Conservation (phyloP, 2,888 invertebrate species). For the Perizoma affinitatum region DNA sequence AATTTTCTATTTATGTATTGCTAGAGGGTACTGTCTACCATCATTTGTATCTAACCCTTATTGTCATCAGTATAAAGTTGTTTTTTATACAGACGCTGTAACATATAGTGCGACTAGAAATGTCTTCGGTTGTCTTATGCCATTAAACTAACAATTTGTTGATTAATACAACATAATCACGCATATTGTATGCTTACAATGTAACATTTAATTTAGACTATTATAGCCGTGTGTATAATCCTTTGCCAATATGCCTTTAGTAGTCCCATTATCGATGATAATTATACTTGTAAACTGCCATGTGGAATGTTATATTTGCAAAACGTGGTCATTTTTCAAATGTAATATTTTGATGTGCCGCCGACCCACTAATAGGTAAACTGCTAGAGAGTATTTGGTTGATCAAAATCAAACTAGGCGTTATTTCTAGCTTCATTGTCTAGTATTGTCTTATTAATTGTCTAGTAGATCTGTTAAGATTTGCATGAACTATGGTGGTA, state of each 20-base stretch:
- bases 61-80: neutral
- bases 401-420: too few species aligned
- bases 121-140: neutral
- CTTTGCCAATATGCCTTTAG: too few species aligned
- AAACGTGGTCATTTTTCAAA: too few species aligned
- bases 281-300: too few species aligned
- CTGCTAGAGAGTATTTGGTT: too few species aligned
- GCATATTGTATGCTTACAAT: slow-evolving; percentile 4
- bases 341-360: too few species aligned
- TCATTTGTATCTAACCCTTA: slow-evolving; percentile 2
- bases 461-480: slow-evolving; percentile 42
- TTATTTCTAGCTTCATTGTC: slow-evolving; percentile 9
- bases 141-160: slow-evolving; percentile 9
- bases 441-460: slow-evolving; percentile 23
- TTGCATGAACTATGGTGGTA: slow-evolving; percentile 46
- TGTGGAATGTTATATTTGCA: too few species aligned
- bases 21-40: slow-evolving; percentile 1
- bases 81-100: neutral
- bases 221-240: too few species aligned
- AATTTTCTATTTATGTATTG: slow-evolving; percentile 21
- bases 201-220: slow-evolving; percentile 7
- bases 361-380: too few species aligned
- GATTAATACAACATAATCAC: slow-evolving; percentile 18
- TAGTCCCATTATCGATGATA: too few species aligned
- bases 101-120: neutral